Percentiles rank a stretch among this genome's conserved stretches.
Evolutionary conservation across 2,888 invertebrate species (phyloP).

Genomic region (Nomada hirtipes): DNA sequence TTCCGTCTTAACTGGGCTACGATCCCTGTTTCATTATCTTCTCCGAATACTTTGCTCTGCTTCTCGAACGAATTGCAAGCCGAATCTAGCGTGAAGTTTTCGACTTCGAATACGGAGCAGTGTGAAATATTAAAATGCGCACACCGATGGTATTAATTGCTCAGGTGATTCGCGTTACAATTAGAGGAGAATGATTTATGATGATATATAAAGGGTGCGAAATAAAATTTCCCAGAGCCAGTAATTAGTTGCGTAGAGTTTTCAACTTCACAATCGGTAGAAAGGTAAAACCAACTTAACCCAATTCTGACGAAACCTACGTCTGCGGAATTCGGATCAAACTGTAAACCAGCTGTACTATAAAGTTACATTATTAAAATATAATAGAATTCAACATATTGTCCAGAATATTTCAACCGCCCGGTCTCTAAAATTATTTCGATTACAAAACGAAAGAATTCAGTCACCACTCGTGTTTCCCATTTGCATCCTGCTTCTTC

Average conservation of each 20-base stretch:
- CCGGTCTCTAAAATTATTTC: neutral
- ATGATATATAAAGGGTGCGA: neutral
- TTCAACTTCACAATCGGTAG: neutral
- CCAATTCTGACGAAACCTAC: neutral
- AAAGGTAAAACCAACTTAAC: neutral
- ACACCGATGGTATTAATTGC: too few species aligned
- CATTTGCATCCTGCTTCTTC: conserved; percentile 15
- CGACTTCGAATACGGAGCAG: neutral
- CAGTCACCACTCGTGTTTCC: too few species aligned
- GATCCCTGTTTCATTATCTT: conserved; percentile 38
- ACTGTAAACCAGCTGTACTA: neutral
- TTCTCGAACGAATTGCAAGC: neutral
- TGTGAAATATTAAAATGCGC: neutral
- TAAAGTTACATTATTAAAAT: neutral
- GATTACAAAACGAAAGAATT: too few species aligned
- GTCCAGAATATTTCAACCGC: too few species aligned
- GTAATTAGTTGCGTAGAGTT: neutral
- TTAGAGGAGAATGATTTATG: neutral
- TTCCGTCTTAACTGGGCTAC: conserved; percentile 56
- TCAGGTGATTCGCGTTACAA: neutral
- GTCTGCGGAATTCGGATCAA: neutral
- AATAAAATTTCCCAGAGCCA: neutral
- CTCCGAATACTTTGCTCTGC: conserved; percentile 8
- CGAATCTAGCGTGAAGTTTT: neutral
- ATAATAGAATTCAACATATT: too few species aligned